Percentiles rank a stretch among this genome's conserved stretches.
phyloP scores from a whole-genome alignment of 2,113 vertebrate species.

The Tympanuchus pallidicinctus region DNA sequence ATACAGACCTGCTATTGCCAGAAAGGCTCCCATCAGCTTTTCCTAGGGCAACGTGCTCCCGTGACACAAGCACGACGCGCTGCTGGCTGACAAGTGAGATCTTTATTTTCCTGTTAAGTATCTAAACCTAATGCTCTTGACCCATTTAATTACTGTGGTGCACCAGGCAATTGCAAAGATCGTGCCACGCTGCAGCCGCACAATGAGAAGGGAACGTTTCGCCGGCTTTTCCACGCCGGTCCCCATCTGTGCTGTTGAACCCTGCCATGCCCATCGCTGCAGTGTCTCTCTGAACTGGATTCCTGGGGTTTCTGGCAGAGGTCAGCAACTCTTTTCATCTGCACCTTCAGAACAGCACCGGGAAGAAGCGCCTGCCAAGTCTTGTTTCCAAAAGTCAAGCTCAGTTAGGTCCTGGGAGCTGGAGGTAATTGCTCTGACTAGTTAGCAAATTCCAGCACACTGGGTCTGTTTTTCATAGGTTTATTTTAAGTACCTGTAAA shows the following conservation, averaged over 20 bases:
- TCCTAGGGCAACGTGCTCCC: conserved; percentile 4
- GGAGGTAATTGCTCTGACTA: conserved; percentile 73
- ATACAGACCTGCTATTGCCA: conserved; percentile 26
- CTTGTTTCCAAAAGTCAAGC: conserved; percentile 72
- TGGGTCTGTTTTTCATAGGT: conserved; percentile 75
- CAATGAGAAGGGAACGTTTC: conserved; percentile 35
- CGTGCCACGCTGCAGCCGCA: conserved; percentile 63
- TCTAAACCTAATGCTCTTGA: conserved; percentile 58
- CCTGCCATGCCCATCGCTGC: conserved; percentile 30
- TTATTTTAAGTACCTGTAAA: conserved; percentile 82
- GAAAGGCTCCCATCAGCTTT: conserved; percentile 47
- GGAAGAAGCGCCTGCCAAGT: conserved; percentile 68
- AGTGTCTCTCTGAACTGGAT: conserved; percentile 66
- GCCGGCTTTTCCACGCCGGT: conserved; percentile 24
- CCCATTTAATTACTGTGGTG: conserved; percentile 63
- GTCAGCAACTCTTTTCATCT: conserved; percentile 72
- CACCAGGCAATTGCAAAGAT: conserved; percentile 65
- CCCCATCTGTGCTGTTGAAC: conserved; percentile 59
- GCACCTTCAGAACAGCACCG: conserved; percentile 69
- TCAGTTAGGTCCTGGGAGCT: conserved; percentile 64
- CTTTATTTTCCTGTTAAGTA: conserved; percentile 68
- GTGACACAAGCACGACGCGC: not conserved
- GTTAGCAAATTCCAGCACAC: conserved; percentile 74
- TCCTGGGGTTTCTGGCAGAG: conserved; percentile 73
- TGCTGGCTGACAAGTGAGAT: conserved; percentile 47